Conservation (phyloP, 2,113 vertebrate genomes). For the Nymphicus hollandicus region DNA sequence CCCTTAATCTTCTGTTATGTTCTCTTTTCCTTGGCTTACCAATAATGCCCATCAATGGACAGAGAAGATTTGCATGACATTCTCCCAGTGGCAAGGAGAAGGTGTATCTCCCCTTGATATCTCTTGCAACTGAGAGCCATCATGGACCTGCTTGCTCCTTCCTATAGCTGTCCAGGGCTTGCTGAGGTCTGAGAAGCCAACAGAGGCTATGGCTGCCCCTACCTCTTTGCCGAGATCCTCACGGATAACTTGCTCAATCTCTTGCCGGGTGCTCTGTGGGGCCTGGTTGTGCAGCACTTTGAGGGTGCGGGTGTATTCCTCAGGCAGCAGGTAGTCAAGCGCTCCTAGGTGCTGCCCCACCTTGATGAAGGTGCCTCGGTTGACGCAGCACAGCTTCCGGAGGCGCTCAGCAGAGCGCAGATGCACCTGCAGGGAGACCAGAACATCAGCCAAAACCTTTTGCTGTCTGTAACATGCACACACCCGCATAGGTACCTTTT, state of each 20-base stretch:
- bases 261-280: constrained; percentile 87
- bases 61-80: background rate
- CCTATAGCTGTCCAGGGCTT: background rate
- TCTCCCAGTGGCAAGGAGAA: background rate
- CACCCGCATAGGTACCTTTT: fast-evolving
- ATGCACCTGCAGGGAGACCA: constrained; percentile 81
- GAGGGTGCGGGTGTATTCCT: constrained; percentile 93
- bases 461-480: background rate
- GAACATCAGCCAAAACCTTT: background rate
- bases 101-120: background rate
- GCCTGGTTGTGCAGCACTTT: constrained; percentile 92
- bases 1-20: background rate
- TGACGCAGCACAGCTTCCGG: constrained; percentile 90
- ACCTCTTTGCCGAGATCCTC: constrained; percentile 96
- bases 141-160: background rate
- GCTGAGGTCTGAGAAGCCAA: background rate
- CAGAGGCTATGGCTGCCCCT: background rate
- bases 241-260: constrained; percentile 88
- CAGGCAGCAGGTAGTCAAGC: constrained; percentile 91
- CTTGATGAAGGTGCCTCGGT: constrained; percentile 97
- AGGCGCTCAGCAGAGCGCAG: constrained; percentile 89
- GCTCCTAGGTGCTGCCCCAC: constrained; percentile 96
- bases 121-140: background rate
- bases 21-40: background rate
- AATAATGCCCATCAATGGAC: background rate